Evolutionary conservation across 2,888 invertebrate genomes (phyloP).

Genomic region (Cataglyphis albicans): DNA sequence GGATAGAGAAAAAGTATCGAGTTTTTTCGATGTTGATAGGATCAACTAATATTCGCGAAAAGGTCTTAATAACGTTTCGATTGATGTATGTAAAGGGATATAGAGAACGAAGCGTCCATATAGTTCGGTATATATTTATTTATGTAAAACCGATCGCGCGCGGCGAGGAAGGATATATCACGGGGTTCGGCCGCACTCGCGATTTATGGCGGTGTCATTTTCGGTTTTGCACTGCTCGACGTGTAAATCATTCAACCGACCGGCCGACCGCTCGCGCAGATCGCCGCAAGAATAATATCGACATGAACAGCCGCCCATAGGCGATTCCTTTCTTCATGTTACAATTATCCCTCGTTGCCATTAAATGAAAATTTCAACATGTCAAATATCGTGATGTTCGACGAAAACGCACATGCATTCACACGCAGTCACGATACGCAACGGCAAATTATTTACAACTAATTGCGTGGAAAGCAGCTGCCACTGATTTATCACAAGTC

Average conservation of each 20-base stretch:
- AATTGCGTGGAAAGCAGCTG: conserved; percentile 56
- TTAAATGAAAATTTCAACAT: conserved; percentile 39
- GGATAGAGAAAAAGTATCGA: neutral
- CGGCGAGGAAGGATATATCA: conserved; percentile 59
- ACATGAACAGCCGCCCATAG: conserved; percentile 10
- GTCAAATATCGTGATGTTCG: conserved; percentile 40
- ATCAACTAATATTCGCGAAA: conserved; percentile 23
- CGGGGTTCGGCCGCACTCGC: conserved; percentile 52
- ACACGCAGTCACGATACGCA: neutral
- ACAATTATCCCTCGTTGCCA: conserved; percentile 29
- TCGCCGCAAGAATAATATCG: conserved; percentile 53
- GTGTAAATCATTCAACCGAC: conserved; percentile 61
- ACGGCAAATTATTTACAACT: conserved; percentile 44
- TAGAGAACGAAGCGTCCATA: conserved; percentile 22
- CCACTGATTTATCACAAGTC: conserved; percentile 50
- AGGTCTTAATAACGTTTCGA: conserved; percentile 51
- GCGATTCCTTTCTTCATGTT: conserved; percentile 44
- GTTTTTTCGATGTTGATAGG: neutral
- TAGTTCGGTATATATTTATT: conserved; percentile 76
- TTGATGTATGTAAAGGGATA: conserved; percentile 4
- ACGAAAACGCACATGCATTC: conserved; percentile 12
- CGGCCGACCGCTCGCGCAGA: conserved; percentile 57
- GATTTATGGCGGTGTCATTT: conserved; percentile 67
- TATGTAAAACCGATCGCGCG: conserved; percentile 73
- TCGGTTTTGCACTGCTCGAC: conserved; percentile 55